Evolutionary conservation across 2,888 invertebrate genomes (phyloP), one percentile per base, ranked within the genome.

Genomic region (Epistrophe eligans): DNA sequence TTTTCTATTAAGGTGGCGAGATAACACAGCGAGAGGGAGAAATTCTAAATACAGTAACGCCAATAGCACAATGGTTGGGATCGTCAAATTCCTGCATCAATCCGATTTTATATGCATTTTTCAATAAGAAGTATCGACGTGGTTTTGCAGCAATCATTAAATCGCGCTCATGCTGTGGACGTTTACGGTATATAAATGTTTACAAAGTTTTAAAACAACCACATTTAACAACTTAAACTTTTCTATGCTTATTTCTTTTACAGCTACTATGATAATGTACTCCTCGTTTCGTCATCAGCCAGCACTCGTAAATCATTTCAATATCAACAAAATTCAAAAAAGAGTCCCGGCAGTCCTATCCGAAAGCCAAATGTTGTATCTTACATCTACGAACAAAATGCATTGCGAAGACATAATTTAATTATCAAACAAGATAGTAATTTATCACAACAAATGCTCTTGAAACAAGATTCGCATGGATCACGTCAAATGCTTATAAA

Each of bases 11-110:
- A 91, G 91, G 91, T 81, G 91, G 91, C 32, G 91, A 92, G 15
- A 94, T 96, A 50, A 94, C 95, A 88, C 94, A 95, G 66, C 96
- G 96, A 95, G 97, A 96, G 90, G 97, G 97, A 90, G 96, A 97
- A 89, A 94, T 97, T 82, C 94, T 97, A 48, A 96, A 96, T 60
- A 95, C 97, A 24, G 96, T 96, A 3, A 97, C 97, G 19, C 98
- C 98, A 5, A 94, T 98, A 70, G 98, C 97, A 7, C 98, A 97
- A 92, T 98, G 97, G 97, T 94, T 99, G 62, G 98, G 98, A 4
- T 96, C 98, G 0, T 97, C 98, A 19, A 99, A 99, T 93, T 98
- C 98, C 24, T 98, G 98, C 94, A 98, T 98, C 91, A 99, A 99
- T 93, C 98, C 98, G 0, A 96, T 99, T 88, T 94, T 99, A 79